Percentiles rank a stretch among this genome's conserved stretches.
phyloP scores from a whole-genome alignment of 2,797 vertebrate species.

The Danio albolineatus region DNA sequence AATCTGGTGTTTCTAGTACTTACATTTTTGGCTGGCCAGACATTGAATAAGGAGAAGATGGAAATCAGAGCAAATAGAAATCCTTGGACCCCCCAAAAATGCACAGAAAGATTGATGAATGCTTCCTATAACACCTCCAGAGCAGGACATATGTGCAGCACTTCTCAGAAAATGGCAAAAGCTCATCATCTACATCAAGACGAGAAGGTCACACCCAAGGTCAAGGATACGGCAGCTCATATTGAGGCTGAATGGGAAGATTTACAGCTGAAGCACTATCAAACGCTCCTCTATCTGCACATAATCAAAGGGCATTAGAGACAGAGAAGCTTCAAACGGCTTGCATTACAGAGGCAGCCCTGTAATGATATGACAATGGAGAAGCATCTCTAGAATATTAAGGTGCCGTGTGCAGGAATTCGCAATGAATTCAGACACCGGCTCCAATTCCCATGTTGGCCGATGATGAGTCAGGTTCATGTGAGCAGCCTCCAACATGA shows the following conservation, averaged over 20 bases:
- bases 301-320: slow-evolving; percentile 66
- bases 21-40: too few relatives aligned
- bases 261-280: slow-evolving; percentile 51
- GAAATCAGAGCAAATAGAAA: too few relatives aligned
- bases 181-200: slow-evolving; percentile 57
- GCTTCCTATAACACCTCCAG: slow-evolving; percentile 21
- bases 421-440: slow-evolving; percentile 47
- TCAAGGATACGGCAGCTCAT: slow-evolving; percentile 65
- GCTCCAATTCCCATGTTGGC: slow-evolving; percentile 31
- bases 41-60: too few relatives aligned
- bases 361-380: slow-evolving; percentile 63
- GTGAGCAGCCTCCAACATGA: neutral
- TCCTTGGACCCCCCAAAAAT: too few relatives aligned
- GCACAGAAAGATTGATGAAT: too few relatives aligned
- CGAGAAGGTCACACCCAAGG: slow-evolving; percentile 71
- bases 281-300: slow-evolving; percentile 51
- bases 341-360: slow-evolving; percentile 59
- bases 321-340: slow-evolving; percentile 60
- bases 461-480: slow-evolving; percentile 22
- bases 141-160: neutral
- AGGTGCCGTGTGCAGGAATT: slow-evolving; percentile 39
- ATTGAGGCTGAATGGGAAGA: slow-evolving; percentile 43
- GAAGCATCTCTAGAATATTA: slow-evolving; percentile 58
- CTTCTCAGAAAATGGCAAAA: slow-evolving; percentile 12
- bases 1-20: too few relatives aligned